Conservation (phyloP, 1,140 invertebrate genomes). For the Trachymyrmex septentrionalis region DNA sequence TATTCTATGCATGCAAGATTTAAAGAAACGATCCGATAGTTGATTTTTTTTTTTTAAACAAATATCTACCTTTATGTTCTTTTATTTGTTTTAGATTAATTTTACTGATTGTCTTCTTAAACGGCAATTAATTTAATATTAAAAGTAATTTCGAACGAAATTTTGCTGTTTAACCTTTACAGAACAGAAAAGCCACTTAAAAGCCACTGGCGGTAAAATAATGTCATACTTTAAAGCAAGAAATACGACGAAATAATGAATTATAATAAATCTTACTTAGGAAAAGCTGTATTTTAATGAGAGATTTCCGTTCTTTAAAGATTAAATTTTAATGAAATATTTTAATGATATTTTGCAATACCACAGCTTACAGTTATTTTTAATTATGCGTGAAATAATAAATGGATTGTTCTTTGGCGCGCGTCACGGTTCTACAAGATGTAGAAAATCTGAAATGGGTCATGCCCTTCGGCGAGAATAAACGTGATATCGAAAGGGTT, state of each 20-base stretch:
- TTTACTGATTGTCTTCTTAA: neutral
- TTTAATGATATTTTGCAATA: neutral
- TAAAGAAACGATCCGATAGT: neutral
- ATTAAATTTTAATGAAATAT: too few relatives aligned
- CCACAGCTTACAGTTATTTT: conserved; percentile 1
- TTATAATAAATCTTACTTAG: too few relatives aligned
- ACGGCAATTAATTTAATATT: neutral
- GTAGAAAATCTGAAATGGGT: conserved; percentile 29
- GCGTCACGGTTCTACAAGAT: too few relatives aligned
- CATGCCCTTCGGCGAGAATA: conserved; percentile 46
- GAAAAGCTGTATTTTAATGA: too few relatives aligned
- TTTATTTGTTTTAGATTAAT: conserved; percentile 5
- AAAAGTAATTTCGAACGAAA: too few relatives aligned
- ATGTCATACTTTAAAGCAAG: too few relatives aligned
- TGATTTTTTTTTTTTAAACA: neutral
- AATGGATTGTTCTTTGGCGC: neutral
- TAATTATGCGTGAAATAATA: neutral
- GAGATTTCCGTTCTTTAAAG: too few relatives aligned
- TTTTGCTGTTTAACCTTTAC: too few relatives aligned
- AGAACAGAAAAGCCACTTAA: too few relatives aligned
- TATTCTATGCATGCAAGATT: neutral
- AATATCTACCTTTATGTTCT: neutral
- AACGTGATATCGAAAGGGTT: conserved; percentile 1
- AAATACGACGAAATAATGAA: too few relatives aligned
- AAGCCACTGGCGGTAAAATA: too few relatives aligned